These are phyloP conservation scores for Osedax frankpressi DNA, from an alignment of 2,888 invertebrate species.

Conservation along the genomic window DNA sequence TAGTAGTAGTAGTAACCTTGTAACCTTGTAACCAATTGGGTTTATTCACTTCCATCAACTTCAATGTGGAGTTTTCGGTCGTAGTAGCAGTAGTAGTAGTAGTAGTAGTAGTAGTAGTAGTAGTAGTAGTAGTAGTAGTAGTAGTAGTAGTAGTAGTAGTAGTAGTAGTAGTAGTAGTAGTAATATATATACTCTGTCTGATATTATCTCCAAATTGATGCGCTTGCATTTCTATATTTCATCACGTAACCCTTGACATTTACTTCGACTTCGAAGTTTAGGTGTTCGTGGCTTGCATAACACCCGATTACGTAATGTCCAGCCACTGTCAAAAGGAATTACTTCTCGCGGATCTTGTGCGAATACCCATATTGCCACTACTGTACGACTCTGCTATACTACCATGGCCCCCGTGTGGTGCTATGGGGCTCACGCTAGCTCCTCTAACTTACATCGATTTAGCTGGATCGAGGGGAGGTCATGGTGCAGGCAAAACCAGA, in stretches of 20 bases:
- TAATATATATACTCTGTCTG: background rate
- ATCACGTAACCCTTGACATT: background rate
- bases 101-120: no score
- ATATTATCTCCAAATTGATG: no score
- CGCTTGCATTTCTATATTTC: background rate
- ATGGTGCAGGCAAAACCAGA: no score
- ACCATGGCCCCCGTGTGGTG: slow-evolving; percentile 49
- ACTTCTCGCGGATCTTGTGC: slow-evolving; percentile 46
- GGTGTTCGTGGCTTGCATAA: slow-evolving; percentile 43
- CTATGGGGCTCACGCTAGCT: slow-evolving; percentile 46
- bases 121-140: no score
- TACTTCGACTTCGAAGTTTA: slow-evolving; percentile 25
- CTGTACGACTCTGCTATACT: slow-evolving; percentile 44
- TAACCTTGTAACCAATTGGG: no score
- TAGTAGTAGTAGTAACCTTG: no score
- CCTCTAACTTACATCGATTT: slow-evolving; percentile 47
- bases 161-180: no score
- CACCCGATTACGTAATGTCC: slow-evolving; percentile 46
- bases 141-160: no score
- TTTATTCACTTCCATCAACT: no score
- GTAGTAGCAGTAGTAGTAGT: no score
- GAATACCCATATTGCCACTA: slow-evolving; percentile 48
- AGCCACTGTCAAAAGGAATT: slow-evolving; percentile 46
- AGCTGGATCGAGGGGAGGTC: slow-evolving; percentile 35
- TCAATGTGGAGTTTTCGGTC: no score